Percentiles rank a stretch among this genome's conserved stretches.
Conservation (phyloP, 1,140 invertebrate genomes). For the Palaemon carinicauda region DNA sequence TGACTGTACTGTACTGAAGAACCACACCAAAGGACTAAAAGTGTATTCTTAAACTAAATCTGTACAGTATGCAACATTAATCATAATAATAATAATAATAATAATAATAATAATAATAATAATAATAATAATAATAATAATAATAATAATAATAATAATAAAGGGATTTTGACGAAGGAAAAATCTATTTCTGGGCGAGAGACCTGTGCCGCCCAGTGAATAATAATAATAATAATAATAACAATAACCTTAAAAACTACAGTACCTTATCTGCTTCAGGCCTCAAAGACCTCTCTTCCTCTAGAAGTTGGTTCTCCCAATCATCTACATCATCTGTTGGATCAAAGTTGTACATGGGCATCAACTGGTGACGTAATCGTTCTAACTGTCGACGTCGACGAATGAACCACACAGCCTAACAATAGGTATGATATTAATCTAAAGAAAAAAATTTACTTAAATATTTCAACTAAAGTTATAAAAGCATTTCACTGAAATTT, state of each 20-base stretch:
- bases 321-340: constrained; percentile 72
- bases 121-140: no score
- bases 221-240: neutral
- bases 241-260: neutral
- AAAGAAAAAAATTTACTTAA: no score
- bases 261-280: constrained; percentile 39
- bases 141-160: no score
- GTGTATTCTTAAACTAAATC: no score
- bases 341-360: constrained; percentile 76
- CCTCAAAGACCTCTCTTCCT: constrained; percentile 63
- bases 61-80: neutral
- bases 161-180: no score
- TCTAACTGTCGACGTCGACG: constrained; percentile 67
- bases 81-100: neutral
- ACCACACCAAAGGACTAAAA: no score
- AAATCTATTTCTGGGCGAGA: no score
- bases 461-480: no score
- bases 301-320: constrained; percentile 72
- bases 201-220: no score
- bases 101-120: neutral
- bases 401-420: constrained; percentile 44
- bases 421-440: neutral
- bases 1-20: no score
- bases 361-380: constrained; percentile 71
- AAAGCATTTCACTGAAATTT: no score